Evolutionary conservation across 1,140 invertebrate species (phyloP), one percentile per base, ranked within the genome.

Genomic region (Lepidostoma basale): DNA sequence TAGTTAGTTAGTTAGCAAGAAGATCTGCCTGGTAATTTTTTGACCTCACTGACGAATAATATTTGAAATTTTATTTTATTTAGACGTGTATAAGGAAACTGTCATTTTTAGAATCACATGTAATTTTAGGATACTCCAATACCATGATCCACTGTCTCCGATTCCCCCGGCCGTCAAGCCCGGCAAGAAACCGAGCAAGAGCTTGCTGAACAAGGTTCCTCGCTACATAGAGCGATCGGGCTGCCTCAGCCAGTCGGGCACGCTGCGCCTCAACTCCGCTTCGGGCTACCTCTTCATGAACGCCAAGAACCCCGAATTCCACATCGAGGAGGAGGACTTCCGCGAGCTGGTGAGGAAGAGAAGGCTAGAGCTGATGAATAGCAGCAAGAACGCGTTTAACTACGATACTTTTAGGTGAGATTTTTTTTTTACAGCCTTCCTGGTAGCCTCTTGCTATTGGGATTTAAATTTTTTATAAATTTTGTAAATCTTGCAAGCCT

Each of bases 221-320:
- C 76, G 82, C 0, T 81, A 79, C 74, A 83, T 82, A 12, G 82
- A 83, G 54, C 82, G 80, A 45, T 73, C 77, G 0, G 79, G 78
- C 0, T 74, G 76, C 0, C 81, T 79, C 54, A 78, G 77, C 60
- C 73, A 75, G 4, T 83, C 80, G 0, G 81, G 82, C 47, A 78
- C 80, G 0, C 64, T 83, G 0, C 69, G 82, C 6, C 76, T 83
- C 0, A 83, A 83, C 54, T 83, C 82, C 0, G 82, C 82, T 0
- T 83, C 82, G 0, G 82, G 82, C 0, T 82, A 83, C 65, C 70
- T 83, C 0, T 83, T 82, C 33, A 83, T 83, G 82, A 83, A 83
- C 73, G 82, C 82, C 0, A 79, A 76, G 28, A 75, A 77, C 5
- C 80, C 81, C 65, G 81, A 83, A 16, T 83, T 83, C 70, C 78